Conservation (phyloP, 2,888 invertebrate species). For the Drosophila putrida region DNA sequence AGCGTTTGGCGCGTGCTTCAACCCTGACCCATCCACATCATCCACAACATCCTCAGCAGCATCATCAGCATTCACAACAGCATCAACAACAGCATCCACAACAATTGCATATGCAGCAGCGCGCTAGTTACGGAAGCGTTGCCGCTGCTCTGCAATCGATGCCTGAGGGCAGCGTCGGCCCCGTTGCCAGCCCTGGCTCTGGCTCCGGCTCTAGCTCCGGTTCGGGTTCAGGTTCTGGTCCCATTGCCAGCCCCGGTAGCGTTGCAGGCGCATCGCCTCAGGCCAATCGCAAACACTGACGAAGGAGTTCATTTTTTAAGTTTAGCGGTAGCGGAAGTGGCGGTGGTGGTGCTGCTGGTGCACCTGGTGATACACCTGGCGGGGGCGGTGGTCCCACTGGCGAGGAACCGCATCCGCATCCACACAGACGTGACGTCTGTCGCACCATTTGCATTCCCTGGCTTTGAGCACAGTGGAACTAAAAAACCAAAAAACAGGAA, state of each 20-base stretch:
- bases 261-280: conserved; percentile 71
- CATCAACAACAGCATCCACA: conserved; percentile 23
- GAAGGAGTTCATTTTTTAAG: conserved; percentile 84
- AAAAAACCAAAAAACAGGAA: too few species aligned
- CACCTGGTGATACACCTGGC: conserved; percentile 32
- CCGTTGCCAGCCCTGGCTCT: conserved; percentile 46
- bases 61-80: conserved; percentile 15
- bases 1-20: conserved; percentile 82
- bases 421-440: conserved; percentile 78
- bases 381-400: conserved; percentile 73
- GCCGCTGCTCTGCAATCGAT: conserved; percentile 70
- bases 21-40: conserved; percentile 57
- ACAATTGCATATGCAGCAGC: conserved; percentile 60
- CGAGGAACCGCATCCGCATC: conserved; percentile 75
- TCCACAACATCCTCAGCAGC: conserved; percentile 15
- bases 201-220: conserved; percentile 19
- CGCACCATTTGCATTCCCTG: conserved; percentile 84
- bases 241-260: conserved; percentile 44
- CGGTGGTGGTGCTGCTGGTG: conserved; percentile 51
- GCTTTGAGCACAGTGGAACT: conserved; percentile 67
- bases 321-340: conserved; percentile 57
- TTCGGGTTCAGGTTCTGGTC: too few species aligned
- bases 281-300: conserved; percentile 84
- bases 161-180: conserved; percentile 55
- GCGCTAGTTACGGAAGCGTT: conserved; percentile 76